Evolutionary conservation across 2,797 vertebrate species (phyloP).

Genomic region (Harpagifer antarcticus): DNA sequence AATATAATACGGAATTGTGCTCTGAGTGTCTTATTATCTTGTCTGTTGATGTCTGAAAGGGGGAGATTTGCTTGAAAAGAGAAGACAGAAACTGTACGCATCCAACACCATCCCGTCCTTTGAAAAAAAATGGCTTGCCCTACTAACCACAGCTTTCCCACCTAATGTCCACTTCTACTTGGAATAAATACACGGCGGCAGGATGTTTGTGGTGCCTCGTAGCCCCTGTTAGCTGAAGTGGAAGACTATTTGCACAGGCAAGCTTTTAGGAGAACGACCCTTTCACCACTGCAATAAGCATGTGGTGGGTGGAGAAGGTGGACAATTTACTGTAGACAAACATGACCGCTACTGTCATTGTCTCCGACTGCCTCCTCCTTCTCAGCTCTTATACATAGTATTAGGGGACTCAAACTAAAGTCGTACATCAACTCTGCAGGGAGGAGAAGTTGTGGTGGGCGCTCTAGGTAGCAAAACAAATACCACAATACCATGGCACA

Average conservation of each 20-base stretch:
- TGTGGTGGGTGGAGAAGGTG: conserved; percentile 72
- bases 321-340: conserved; percentile 79
- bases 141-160: conserved; percentile 99
- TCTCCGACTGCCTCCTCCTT: conserved; percentile 61
- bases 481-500: not conserved
- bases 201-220: conserved; percentile 93
- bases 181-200: conserved; percentile 96
- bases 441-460: conserved; percentile 18
- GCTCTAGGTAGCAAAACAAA: conserved; percentile 22
- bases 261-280: conserved; percentile 86
- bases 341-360: conserved; percentile 76
- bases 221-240: conserved; percentile 93
- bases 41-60: conserved; percentile 99
- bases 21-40: conserved; percentile 99
- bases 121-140: conserved; percentile 92
- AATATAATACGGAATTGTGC: conserved; percentile 99
- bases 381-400: conserved; percentile 39
- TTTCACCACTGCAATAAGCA: conserved; percentile 75
- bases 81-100: conserved; percentile 94
- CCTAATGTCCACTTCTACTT: conserved; percentile 97
- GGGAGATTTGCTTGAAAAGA: conserved; percentile 95
- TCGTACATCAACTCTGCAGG: conserved; percentile 12
- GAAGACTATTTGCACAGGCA: conserved; percentile 92
- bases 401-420: conserved; percentile 39
- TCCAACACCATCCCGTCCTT: conserved; percentile 89